phyloP scores from a whole-genome alignment of 2,113 vertebrate genomes.

The Catharus minimus region DNA sequence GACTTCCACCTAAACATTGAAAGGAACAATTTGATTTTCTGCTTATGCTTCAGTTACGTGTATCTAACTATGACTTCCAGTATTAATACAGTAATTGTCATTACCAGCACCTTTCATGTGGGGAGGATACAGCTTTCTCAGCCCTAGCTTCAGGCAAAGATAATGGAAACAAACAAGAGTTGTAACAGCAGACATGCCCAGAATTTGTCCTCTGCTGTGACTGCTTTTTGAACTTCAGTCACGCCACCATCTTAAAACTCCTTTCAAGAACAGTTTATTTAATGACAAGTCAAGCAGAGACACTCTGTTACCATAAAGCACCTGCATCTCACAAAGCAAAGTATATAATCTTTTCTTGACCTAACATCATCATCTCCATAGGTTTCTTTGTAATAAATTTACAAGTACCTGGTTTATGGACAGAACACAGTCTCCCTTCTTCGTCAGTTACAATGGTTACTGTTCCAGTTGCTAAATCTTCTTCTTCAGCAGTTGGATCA shows the following conservation, averaged over 20 bases:
- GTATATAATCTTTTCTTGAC: not conserved
- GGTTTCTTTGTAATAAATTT: not conserved
- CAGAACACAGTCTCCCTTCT: constrained; percentile 82
- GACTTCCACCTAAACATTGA: constrained; percentile 83
- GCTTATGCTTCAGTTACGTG: not conserved
- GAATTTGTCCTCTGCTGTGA: not conserved
- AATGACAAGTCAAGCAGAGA: not conserved
- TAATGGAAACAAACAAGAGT: not conserved
- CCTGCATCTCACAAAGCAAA: not conserved
- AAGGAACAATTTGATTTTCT: not conserved
- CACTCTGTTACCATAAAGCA: not conserved
- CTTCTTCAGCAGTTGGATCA: constrained; percentile 93
- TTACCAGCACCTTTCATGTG: not conserved
- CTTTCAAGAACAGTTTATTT: not conserved
- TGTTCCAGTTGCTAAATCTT: constrained; percentile 83
- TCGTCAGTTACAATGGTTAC: constrained; percentile 91
- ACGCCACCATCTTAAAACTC: not conserved
- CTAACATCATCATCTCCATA: not conserved
- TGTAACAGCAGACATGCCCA: not conserved
- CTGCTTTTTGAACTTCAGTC: not conserved
- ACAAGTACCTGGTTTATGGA: constrained; percentile 91
- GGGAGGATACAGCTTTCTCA: not conserved
- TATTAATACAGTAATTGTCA: not conserved
- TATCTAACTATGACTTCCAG: not conserved
- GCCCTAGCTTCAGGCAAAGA: not conserved